Evolutionary conservation across 2,113 vertebrate genomes (phyloP).

Genomic region (Nematolebias whitei): DNA sequence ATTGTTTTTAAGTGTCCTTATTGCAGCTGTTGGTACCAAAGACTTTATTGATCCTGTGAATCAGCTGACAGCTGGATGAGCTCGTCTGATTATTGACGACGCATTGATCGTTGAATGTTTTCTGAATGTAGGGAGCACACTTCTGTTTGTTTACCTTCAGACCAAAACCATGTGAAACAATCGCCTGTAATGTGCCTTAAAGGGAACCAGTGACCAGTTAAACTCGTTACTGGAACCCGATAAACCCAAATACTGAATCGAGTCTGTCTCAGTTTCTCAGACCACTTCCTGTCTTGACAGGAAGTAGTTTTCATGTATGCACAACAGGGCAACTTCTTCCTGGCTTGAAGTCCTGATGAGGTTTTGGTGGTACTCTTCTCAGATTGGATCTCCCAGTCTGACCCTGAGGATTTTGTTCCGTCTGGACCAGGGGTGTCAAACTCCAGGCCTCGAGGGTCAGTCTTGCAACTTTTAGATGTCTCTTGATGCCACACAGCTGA

Average conservation of each 20-base stretch:
- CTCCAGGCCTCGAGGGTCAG: too few species aligned
- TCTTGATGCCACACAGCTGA: too few species aligned
- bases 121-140: background rate
- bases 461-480: too few species aligned
- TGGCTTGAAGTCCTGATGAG: too few species aligned
- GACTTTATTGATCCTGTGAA: conserved; percentile 32
- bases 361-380: too few species aligned
- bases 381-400: too few species aligned
- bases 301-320: too few species aligned
- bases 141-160: conserved; percentile 25
- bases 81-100: background rate
- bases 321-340: too few species aligned
- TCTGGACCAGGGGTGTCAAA: too few species aligned
- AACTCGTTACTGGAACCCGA: conserved; percentile 3
- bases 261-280: background rate
- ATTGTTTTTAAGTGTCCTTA: conserved; percentile 31
- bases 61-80: conserved; percentile 29
- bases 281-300: too few species aligned
- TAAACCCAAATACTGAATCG: background rate
- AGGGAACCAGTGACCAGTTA: background rate
- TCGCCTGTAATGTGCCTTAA: conserved; percentile 51
- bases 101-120: background rate
- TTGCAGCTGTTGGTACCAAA: conserved; percentile 41
- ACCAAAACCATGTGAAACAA: conserved; percentile 33
- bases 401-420: too few species aligned